A percentile compares a stretch with the other conserved stretches of the same genome.
Conservation (phyloP, 2,888 invertebrate genomes). For the Xylocampa areola region DNA sequence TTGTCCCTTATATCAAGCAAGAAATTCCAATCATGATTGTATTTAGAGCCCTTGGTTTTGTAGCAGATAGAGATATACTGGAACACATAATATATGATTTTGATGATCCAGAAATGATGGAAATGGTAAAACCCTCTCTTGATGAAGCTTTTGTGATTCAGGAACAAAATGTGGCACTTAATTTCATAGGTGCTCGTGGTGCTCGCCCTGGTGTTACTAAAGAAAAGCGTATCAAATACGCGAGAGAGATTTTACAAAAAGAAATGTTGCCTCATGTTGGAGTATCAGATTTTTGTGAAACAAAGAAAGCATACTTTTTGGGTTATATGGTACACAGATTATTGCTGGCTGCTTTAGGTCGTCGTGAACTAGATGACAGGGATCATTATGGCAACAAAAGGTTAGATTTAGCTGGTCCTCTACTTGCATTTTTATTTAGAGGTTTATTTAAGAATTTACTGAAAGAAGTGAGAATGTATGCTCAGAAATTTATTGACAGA, state of each 20-base stretch:
- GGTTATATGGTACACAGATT: constrained; percentile 99
- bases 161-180: constrained; percentile 99
- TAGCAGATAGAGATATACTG: constrained; percentile 99
- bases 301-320: constrained; percentile 99
- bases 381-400: constrained; percentile 99
- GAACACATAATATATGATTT: constrained; percentile 99
- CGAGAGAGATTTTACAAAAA: constrained; percentile 99
- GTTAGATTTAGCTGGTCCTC: constrained; percentile 98
- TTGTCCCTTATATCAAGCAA: constrained; percentile 99
- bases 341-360: constrained; percentile 96
- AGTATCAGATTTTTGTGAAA: constrained; percentile 99
- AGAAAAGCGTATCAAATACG: constrained; percentile 99
- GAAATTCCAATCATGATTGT: constrained; percentile 99
- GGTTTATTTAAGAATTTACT: constrained; percentile 98
- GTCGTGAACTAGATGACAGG: constrained; percentile 99
- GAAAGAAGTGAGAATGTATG: constrained; percentile 99
- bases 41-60: constrained; percentile 99
- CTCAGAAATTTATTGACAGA: constrained; percentile 99
- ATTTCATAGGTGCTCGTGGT: constrained; percentile 99
- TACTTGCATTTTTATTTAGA: constrained; percentile 98
- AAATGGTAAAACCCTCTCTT: constrained; percentile 99
- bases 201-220: constrained; percentile 99
- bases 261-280: constrained; percentile 99
- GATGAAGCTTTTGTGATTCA: constrained; percentile 99
- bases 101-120: constrained; percentile 99